These are phyloP conservation scores for Axinella damicornis DNA, from an alignment of 37 sponge, comb jelly and placozoan genomes.

Conservation along the genomic window DNA sequence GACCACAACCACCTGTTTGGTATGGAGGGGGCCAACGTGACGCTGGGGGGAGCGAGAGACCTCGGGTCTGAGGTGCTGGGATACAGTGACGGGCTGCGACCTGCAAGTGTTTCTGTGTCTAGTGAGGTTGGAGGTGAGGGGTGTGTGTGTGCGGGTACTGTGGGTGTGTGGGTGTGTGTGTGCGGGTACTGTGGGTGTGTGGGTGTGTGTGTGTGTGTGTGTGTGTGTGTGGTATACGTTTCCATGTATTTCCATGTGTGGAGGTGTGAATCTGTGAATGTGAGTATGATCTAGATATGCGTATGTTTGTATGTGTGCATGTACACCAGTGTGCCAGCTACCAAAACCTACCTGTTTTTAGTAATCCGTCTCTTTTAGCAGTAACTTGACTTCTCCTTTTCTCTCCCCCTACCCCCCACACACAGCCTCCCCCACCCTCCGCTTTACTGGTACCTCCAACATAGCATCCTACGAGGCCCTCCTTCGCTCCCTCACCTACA, in stretches of 20 bases:
- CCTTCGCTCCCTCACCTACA: constrained; percentile 33
- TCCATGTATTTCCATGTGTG: no score
- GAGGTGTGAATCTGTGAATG: no score
- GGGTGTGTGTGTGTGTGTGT: no score
- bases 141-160: neutral
- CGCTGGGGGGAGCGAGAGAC: constrained; percentile 12
- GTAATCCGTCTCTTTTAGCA: no score
- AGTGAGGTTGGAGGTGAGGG: neutral
- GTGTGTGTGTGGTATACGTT: no score
- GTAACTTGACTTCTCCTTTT: neutral
- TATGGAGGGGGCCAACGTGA: constrained; percentile 21
- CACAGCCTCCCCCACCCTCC: neutral
- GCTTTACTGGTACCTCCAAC: neutral
- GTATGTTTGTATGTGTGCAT: no score
- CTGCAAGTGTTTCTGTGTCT: neutral
- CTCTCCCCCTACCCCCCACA: neutral
- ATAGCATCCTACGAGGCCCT: neutral
- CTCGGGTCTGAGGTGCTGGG: constrained; percentile 1
- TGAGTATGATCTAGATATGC: no score
- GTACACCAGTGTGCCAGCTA: no score
- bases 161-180: neutral
- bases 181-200: no score
- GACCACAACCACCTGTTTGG: constrained; percentile 34
- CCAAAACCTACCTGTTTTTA: no score
- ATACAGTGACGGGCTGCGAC: neutral